Percentiles rank a stretch among this genome's conserved stretches.
Evolutionary conservation across 1,140 invertebrate species (phyloP).

Genomic region (Zaprionus kolodkinae): DNA sequence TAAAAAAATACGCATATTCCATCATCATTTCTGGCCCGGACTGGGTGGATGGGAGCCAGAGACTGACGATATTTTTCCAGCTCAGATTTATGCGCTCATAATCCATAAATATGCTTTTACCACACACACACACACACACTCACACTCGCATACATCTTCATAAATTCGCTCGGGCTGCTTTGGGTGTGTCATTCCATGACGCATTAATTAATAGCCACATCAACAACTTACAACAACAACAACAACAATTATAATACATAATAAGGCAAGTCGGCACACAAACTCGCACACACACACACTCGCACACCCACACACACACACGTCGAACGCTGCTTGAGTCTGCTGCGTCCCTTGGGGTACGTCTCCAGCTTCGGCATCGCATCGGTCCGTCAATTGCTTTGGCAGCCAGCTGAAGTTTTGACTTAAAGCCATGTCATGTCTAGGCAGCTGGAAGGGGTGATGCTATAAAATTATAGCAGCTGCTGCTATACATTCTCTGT

Average conservation of each 20-base stretch:
- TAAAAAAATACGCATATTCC: conserved; percentile 83
- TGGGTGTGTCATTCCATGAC: conserved; percentile 74
- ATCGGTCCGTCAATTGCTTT: conserved; percentile 66
- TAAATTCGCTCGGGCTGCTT: conserved; percentile 67
- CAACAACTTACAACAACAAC: conserved; percentile 66
- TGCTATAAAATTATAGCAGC: not conserved
- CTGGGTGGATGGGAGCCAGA: no score
- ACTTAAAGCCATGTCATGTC: not conserved
- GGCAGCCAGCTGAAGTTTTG: conserved; percentile 28
- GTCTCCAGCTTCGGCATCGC: conserved; percentile 35
- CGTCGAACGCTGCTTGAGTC: conserved; percentile 38
- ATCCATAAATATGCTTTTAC: conserved; percentile 82
- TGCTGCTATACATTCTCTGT: not conserved
- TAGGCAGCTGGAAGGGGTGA: not conserved
- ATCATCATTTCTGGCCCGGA: conserved; percentile 66
- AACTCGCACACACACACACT: not conserved
- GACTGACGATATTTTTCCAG: conserved; percentile 40
- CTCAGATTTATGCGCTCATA: conserved; percentile 81
- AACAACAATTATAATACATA: conserved; percentile 53
- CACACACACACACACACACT: conserved; percentile 35
- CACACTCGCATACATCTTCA: conserved; percentile 57
- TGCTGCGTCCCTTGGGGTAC: conserved; percentile 63
- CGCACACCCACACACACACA: conserved; percentile 11
- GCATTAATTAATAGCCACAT: conserved; percentile 83
- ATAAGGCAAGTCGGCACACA: conserved; percentile 29